Evolutionary conservation across 2,888 invertebrate species (phyloP), one percentile per base, ranked within the genome.

Genomic region (Aromia moschata): DNA sequence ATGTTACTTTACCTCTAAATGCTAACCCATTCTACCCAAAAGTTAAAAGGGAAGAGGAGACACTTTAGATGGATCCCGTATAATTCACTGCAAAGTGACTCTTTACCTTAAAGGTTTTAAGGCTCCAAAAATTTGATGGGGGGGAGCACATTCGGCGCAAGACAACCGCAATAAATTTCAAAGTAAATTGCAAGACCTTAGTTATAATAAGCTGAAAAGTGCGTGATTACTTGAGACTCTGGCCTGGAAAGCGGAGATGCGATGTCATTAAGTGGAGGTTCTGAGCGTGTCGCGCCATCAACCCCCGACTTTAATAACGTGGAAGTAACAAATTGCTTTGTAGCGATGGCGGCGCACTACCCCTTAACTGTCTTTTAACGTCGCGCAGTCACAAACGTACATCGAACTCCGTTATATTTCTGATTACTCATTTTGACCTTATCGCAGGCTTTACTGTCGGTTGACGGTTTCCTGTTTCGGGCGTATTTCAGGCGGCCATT

Each of bases 261-360:
- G 64, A 59, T 52, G 70, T 69, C 68, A 64, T 69, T 66, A 69
- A 69, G 65, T 66, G 63, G 62, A 47, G 60, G 63, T 64, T 65
- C 62, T 60, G 59, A 62, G 67, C 60, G 64, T 57, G 60, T 60
- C 64, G 68, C 60, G 62, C 51, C 68, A 65, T 68, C 69, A 70
- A 70, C 71, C 58, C 63, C 54, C 58, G 41, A 60, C 69, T 67
- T 70, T 74, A 73, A 73, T 73, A 73, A 71, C 68, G 65, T 64
- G 67, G 69, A 71, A 65, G 70, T 72, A 70, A 71, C 70, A 71
- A 72, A 74, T 71, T 70, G 71, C 65, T 65, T 52, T 59, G 68
- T 64, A 64, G 67, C 60, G 61, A 68, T 65, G 53, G 62, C 58
- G 47, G 56, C 62, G 60, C 40, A 56, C 51, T 58, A 46, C 49